Evolutionary conservation across 2,113 vertebrate genomes (phyloP).

Genomic region (Corydoras maculifer): DNA sequence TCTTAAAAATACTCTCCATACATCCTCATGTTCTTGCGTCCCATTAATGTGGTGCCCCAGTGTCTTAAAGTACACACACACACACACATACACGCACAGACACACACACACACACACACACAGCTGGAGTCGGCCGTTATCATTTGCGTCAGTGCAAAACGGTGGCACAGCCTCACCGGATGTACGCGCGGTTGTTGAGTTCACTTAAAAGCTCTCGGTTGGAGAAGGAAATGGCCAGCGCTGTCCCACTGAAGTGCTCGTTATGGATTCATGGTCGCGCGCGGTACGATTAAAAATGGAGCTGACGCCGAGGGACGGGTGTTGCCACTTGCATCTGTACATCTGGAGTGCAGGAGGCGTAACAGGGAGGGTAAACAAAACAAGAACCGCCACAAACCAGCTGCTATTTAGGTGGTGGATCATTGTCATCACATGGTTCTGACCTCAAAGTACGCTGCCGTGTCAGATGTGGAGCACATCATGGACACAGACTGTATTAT

Average conservation of each 20-base stretch:
- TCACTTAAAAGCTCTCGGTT: conserved; percentile 16
- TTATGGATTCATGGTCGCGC: conserved; percentile 25
- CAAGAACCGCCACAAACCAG: too few relatives aligned
- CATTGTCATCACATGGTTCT: too few relatives aligned
- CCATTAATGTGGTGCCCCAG: conserved; percentile 4
- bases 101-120: conserved; percentile 18
- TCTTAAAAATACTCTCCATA: conserved; percentile 21
- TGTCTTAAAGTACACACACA: neutral
- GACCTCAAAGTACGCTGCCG: too few relatives aligned
- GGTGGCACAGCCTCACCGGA: conserved; percentile 25
- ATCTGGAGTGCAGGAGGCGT: neutral
- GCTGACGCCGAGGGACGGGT: neutral
- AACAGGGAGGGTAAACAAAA: too few relatives aligned
- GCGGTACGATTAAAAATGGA: conserved; percentile 24
- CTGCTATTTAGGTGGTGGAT: too few relatives aligned
- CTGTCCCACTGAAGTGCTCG: conserved; percentile 9
- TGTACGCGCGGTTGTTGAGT: conserved; percentile 27
- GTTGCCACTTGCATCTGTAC: conserved; percentile 5
- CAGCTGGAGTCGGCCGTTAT: conserved; percentile 30
- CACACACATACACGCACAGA: neutral
- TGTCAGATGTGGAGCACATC: too few relatives aligned
- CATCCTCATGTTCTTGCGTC: conserved; percentile 16
- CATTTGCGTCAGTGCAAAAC: conserved; percentile 30
- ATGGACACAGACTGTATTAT: too few relatives aligned
- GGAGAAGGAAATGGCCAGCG: conserved; percentile 13